These are phyloP conservation scores for Stenoptilia bipunctidactyla DNA, from an alignment of 2,888 invertebrate species.

Conservation along the genomic window DNA sequence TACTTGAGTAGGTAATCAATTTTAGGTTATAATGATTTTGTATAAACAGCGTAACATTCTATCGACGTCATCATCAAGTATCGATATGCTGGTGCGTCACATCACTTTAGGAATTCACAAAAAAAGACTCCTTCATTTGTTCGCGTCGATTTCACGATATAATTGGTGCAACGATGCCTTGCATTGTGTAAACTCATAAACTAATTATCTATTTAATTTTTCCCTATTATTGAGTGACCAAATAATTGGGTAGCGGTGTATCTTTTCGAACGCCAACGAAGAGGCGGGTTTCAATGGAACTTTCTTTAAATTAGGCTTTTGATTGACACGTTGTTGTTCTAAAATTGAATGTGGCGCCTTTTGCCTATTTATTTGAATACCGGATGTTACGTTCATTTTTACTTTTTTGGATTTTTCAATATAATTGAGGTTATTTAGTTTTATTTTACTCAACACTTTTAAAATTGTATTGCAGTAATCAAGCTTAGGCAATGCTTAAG, in stretches of 20 bases:
- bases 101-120: conserved; percentile 25
- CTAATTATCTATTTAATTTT: conserved; percentile 47
- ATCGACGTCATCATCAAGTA: no score
- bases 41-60: no score
- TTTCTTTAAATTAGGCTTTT: conserved; percentile 41
- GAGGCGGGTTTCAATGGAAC: conserved; percentile 18
- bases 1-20: no score
- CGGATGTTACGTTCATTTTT: neutral
- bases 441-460: no score
- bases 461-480: no score
- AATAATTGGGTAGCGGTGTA: conserved; percentile 25
- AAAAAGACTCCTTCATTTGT: conserved; percentile 51
- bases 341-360: neutral
- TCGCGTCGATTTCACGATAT: conserved; percentile 49
- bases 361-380: neutral
- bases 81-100: no score
- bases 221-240: conserved; percentile 26
- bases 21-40: no score
- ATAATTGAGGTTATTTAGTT: no score
- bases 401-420: no score
- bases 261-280: conserved; percentile 24
- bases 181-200: conserved; percentile 63
- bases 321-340: conserved; percentile 53
- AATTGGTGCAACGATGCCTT: conserved; percentile 38
- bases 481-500: no score